Conservation (phyloP, 2,888 invertebrate genomes). For the Macrophya annulata region DNA sequence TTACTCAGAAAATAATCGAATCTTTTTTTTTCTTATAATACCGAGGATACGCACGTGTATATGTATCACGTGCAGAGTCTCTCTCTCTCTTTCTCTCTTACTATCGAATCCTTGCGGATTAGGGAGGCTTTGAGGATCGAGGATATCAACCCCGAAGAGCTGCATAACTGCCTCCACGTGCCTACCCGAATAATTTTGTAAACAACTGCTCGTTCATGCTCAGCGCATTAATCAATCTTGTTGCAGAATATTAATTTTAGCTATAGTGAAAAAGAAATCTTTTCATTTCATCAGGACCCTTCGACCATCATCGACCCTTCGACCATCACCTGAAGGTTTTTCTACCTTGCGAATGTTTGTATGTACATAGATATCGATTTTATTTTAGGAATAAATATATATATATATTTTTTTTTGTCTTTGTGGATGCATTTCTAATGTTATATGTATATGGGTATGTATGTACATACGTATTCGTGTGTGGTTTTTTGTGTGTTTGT, state of each 20-base stretch:
- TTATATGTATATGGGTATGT: not conserved
- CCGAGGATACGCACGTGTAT: not conserved
- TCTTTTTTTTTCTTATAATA: not conserved
- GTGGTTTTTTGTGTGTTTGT: no score
- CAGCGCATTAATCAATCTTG: slow-evolving; percentile 56
- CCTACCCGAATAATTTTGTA: slow-evolving; percentile 35
- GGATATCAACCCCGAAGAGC: slow-evolving; percentile 15
- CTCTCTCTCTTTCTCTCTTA: no score
- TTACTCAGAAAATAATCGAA: not conserved
- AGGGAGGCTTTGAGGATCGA: not conserved
- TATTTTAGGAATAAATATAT: not conserved
- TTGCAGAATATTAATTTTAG: slow-evolving; percentile 56
- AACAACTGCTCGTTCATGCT: slow-evolving; percentile 54
- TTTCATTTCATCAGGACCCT: no score
- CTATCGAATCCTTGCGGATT: not conserved
- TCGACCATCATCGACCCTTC: no score
- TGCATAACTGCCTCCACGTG: slow-evolving; percentile 30
- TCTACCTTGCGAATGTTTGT: not conserved
- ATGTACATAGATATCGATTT: not conserved
- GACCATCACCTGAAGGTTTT: not conserved
- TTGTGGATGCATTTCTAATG: not conserved
- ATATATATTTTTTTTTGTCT: not conserved
- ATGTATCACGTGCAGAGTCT: no score
- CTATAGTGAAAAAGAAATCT: slow-evolving; percentile 40
- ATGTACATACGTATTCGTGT: no score